These are phyloP conservation scores for Percina caprodes DNA, from an alignment of 2,113 vertebrate species.

Conservation along the genomic window DNA sequence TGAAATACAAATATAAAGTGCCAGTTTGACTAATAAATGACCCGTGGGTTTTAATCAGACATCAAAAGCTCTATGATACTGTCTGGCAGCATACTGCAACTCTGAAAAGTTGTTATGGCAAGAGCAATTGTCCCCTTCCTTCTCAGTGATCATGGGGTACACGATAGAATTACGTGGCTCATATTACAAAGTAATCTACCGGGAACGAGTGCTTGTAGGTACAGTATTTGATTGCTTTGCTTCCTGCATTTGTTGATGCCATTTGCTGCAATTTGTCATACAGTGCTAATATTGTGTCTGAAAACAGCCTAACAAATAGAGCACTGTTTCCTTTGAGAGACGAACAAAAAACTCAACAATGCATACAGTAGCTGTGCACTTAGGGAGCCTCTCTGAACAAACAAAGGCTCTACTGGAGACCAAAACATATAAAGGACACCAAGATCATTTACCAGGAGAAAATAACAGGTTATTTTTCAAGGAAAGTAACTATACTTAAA, in stretches of 20 bases:
- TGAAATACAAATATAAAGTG: conserved; percentile 11
- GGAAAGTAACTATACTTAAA: not conserved
- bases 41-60: not conserved
- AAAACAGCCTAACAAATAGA: not conserved
- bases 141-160: too few species aligned
- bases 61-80: not conserved
- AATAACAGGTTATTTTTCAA: not conserved
- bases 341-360: not conserved
- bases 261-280: not conserved
- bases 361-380: not conserved
- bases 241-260: too few species aligned
- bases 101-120: not conserved
- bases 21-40: not conserved
- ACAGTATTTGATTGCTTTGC: not conserved
- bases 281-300: not conserved
- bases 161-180: not conserved
- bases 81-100: not conserved
- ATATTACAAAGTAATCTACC: not conserved
- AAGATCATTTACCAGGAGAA: not conserved
- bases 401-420: not conserved
- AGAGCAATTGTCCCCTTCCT: too few species aligned
- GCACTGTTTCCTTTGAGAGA: not conserved
- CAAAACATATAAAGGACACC: not conserved
- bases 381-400: too few species aligned
- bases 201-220: not conserved